phyloP scores from a whole-genome alignment of 2,113 vertebrate species.

The Hylia prasina region DNA sequence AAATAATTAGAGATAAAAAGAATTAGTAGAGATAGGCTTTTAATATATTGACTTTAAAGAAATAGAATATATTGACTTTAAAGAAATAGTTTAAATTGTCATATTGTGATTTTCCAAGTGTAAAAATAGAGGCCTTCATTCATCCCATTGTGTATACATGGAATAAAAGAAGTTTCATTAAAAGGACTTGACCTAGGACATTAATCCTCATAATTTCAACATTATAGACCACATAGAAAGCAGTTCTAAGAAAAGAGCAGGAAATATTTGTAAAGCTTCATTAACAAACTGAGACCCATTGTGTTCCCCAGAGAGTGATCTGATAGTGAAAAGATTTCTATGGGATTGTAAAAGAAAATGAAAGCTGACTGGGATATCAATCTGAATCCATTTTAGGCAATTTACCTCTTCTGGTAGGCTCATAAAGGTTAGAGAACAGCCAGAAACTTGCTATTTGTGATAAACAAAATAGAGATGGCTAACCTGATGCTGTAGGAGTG shows the following conservation, averaged over 20 bases:
- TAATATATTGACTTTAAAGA: not conserved
- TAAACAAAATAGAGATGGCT: not conserved
- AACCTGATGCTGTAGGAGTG: not conserved
- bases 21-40: not conserved
- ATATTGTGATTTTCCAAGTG: not conserved
- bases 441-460: not conserved
- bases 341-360: not conserved
- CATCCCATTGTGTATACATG: not conserved
- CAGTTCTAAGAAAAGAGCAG: not conserved
- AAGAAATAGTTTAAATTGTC: not conserved
- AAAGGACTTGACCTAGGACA: not conserved
- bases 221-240: not conserved
- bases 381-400: not conserved
- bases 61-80: not conserved
- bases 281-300: not conserved
- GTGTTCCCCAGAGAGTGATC: not conserved
- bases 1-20: not conserved
- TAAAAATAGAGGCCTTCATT: not conserved
- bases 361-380: not conserved
- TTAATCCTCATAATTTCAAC: not conserved
- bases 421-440: not conserved
- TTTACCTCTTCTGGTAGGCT: not conserved
- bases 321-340: not conserved
- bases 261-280: conserved; percentile 6
- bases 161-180: not conserved